A percentile compares a stretch with the other conserved stretches of the same genome.
Conservation (phyloP, 2,888 invertebrate species). For the Andrena minutula region DNA sequence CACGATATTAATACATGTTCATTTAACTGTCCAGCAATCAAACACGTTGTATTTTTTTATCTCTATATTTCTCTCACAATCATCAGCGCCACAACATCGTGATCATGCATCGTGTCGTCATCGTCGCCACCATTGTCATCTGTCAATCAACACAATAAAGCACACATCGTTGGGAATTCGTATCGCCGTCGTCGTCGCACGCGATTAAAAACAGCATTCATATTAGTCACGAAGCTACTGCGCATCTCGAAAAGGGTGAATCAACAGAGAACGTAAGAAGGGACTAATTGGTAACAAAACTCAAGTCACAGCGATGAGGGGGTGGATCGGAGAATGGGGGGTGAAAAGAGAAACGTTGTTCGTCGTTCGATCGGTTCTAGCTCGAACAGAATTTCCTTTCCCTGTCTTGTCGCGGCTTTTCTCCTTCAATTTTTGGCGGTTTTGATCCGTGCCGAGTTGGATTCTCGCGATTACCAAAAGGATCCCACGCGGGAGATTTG, state of each 20-base stretch:
- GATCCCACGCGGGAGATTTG: constrained; percentile 1
- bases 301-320: neutral
- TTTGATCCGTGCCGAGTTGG: neutral
- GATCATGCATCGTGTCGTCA: constrained; percentile 42
- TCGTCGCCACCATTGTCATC: constrained; percentile 49
- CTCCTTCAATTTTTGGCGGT: neutral
- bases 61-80: constrained; percentile 51
- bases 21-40: constrained; percentile 85
- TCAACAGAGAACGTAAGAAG: constrained; percentile 13
- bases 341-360: constrained; percentile 7
- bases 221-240: constrained; percentile 19
- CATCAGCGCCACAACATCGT: constrained; percentile 53
- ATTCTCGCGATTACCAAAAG: neutral
- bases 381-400: constrained; percentile 13
- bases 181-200: constrained; percentile 20
- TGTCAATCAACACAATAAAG: constrained; percentile 19
- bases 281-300: neutral
- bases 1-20: constrained; percentile 85
- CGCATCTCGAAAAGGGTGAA: constrained; percentile 10
- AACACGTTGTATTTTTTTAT: constrained; percentile 82
- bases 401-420: neutral
- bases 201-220: constrained; percentile 27
- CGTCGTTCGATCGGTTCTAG: constrained; percentile 52
- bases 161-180: constrained; percentile 15
- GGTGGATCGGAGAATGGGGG: neutral